Evolutionary conservation across 2,888 invertebrate species (phyloP).

Genomic region (Argyresthia albistria): DNA sequence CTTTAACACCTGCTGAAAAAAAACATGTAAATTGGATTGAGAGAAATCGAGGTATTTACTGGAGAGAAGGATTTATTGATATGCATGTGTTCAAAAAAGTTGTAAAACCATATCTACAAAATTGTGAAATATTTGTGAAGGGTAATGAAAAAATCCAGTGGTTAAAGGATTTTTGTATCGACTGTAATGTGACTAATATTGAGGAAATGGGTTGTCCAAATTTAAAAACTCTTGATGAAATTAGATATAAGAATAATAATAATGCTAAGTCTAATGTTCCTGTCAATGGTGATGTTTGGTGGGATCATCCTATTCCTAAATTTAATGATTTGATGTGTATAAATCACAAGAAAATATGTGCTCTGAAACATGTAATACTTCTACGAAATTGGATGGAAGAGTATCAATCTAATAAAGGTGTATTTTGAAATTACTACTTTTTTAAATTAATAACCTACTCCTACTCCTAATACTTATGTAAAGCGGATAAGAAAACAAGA

Average conservation of each 20-base stretch:
- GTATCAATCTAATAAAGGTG: no score
- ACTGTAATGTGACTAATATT: background rate
- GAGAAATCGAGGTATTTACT: background rate
- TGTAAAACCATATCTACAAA: background rate
- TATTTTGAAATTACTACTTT: no score
- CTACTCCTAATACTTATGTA: no score
- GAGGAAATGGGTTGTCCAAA: background rate
- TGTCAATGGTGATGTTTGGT: no score
- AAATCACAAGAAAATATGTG: background rate
- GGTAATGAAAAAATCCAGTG: conserved; percentile 7
- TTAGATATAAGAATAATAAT: background rate
- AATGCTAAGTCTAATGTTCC: background rate
- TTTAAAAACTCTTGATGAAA: background rate
- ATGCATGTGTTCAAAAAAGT: conserved; percentile 3
- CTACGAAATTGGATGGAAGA: background rate
- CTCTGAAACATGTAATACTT: background rate
- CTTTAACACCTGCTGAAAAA: conserved; percentile 1
- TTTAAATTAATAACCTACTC: no score
- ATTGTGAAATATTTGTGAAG: conserved; percentile 2
- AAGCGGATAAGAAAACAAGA: no score
- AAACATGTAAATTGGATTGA: conserved; percentile 4
- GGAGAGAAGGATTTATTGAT: conserved; percentile 5
- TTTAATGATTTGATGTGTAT: background rate
- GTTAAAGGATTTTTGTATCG: conserved; percentile 2
- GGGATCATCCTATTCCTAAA: no score